phyloP scores from a whole-genome alignment of 2,797 vertebrate genomes.

The Tapirus indicus region DNA sequence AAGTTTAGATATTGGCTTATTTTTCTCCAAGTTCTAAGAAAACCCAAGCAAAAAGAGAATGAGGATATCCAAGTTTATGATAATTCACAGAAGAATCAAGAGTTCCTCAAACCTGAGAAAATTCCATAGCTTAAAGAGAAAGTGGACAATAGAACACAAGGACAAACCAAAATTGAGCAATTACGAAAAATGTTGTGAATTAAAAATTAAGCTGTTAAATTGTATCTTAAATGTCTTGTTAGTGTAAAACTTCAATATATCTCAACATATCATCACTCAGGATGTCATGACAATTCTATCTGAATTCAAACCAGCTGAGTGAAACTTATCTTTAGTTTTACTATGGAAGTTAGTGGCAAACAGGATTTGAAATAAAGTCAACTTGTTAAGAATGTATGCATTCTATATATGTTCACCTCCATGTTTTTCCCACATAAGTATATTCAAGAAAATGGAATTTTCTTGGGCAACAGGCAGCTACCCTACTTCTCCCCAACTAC shows the following conservation, averaged over 20 bases:
- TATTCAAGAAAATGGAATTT: conserved; percentile 9
- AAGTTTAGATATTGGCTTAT: background rate
- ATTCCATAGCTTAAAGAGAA: background rate
- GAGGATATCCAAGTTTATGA: background rate
- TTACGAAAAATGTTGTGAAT: background rate
- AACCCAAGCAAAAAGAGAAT: background rate
- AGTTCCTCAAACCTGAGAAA: background rate
- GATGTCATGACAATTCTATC: background rate
- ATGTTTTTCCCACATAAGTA: background rate
- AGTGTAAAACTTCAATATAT: background rate
- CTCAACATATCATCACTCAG: background rate
- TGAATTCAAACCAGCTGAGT: background rate
- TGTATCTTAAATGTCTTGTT: background rate
- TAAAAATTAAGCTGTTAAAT: conserved; percentile 22
- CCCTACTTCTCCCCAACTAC: background rate
- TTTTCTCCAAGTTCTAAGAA: background rate
- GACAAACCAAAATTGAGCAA: background rate
- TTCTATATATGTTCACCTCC: background rate
- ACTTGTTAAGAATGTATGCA: background rate
- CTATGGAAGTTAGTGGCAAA: background rate
- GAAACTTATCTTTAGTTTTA: conserved; percentile 19
- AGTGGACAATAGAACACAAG: background rate
- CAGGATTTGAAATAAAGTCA: background rate
- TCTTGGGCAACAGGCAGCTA: background rate
- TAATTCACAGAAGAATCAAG: background rate